Evolutionary conservation across 2,888 invertebrate genomes (phyloP).

Genomic region (Eremobia ochroleuca): DNA sequence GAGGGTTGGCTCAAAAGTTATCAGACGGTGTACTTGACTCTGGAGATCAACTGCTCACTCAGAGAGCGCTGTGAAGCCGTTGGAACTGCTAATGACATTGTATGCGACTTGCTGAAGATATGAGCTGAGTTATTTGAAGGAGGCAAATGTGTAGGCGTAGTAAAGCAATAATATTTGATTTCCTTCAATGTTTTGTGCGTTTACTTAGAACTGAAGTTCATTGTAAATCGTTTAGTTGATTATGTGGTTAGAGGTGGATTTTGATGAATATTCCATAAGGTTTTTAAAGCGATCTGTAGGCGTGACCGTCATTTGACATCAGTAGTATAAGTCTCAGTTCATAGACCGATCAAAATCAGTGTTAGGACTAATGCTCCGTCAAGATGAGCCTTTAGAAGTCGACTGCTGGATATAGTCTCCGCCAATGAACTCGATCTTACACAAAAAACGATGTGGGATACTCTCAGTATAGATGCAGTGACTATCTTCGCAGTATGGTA

Average conservation of each 20-base stretch:
- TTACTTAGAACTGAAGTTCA: neutral
- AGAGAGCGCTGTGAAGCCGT: constrained; percentile 55
- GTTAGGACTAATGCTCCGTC: neutral
- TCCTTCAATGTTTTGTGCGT: neutral
- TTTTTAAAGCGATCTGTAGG: neutral
- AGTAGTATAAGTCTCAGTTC: neutral
- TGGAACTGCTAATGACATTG: constrained; percentile 64
- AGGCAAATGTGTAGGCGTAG: neutral
- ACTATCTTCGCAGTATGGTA: too few relatives aligned
- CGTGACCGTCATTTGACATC: neutral
- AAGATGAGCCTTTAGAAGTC: neutral
- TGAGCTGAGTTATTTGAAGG: constrained; percentile 47
- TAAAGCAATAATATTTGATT: neutral
- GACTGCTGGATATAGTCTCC: too few relatives aligned
- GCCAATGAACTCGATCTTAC: too few relatives aligned
- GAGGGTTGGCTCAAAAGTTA: constrained; percentile 71
- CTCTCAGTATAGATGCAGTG: too few relatives aligned
- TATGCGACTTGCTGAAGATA: constrained; percentile 55
- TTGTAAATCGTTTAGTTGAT: neutral
- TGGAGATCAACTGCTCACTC: constrained; percentile 71
- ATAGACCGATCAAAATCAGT: neutral
- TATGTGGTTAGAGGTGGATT: neutral
- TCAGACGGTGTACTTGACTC: constrained; percentile 74
- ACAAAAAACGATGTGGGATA: too few relatives aligned
- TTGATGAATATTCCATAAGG: neutral